Conservation (phyloP, 30 jellyfish, hydroid and myxozoan species). For the Haliclystus octoradiatus region DNA sequence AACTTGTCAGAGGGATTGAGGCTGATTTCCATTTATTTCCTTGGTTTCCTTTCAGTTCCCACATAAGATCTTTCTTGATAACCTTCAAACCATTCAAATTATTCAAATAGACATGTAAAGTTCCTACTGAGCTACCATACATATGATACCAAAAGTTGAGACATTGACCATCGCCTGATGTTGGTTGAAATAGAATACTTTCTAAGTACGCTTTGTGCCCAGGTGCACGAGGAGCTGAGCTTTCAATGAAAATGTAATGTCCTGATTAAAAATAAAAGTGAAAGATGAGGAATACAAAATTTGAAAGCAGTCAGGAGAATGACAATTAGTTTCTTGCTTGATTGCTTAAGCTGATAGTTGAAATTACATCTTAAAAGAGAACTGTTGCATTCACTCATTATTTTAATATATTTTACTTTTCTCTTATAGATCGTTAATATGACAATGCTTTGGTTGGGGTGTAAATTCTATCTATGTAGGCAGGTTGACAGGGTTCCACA, state of each 20-base stretch:
- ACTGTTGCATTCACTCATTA: no score
- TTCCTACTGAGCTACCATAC: slow-evolving; percentile 62
- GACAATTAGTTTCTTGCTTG: no score
- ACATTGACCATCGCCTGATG: slow-evolving; percentile 57
- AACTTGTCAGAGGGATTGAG: neutral
- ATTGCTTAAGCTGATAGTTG: no score
- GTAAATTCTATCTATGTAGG: no score
- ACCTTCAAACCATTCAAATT: slow-evolving; percentile 31
- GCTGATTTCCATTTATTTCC: slow-evolving; percentile 61
- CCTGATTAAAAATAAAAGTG: slow-evolving; percentile 39
- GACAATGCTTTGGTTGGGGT: no score
- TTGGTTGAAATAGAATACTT: slow-evolving; percentile 50
- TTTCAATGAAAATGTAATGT: slow-evolving; percentile 49
- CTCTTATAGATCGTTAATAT: no score
- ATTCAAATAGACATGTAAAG: slow-evolving; percentile 51
- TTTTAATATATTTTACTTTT: no score
- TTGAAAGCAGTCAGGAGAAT: no score
- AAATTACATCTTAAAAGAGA: no score
- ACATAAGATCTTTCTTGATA: slow-evolving; percentile 16
- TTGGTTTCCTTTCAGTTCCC: slow-evolving; percentile 88
- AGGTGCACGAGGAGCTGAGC: slow-evolving; percentile 38
- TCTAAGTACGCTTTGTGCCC: slow-evolving; percentile 64
- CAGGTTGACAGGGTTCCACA: no score
- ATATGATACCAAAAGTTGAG: slow-evolving; percentile 74
- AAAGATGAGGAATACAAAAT: no score